Base-by-base conservation (phyloP, 2,797 vertebrate genomes). In the Tangara arthus region DNA sequence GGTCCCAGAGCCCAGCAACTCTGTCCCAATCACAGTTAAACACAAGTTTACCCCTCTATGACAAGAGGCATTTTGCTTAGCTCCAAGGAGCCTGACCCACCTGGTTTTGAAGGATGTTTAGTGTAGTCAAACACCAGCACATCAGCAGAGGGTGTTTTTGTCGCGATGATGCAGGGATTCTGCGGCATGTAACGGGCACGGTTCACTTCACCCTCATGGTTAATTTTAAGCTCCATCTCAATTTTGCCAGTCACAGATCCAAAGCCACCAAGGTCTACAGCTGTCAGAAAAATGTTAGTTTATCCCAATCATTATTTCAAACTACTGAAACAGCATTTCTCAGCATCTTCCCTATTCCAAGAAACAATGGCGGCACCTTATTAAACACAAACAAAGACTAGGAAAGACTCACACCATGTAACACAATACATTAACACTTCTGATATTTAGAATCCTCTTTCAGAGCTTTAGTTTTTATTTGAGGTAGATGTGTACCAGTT, bases 161-260 rank as follows among this genome's bases (percentile, higher is more conserved):
- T 99, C 52, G 98, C 99, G 6, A 99, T 99, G 96, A 99, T 98
- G 92, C 98, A 98, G 94, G 98, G 98, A 87, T 99, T 99, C 97
- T 99, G 99, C 0, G 98, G 99, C 99, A 99, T 99, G 95, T 99
- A 99, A 53, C 98, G 98, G 41, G 99, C 99, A 82, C 98, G 97
- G 96, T 99, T 99, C 78, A 99, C 99, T 96, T 99, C 99, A 85
- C 99, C 99, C 94, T 99, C 99, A 1, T 99, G 99, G 96, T 99
- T 99, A 87, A 99, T 99, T 97, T 99, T 99, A 94, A 99, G 98
- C 97, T 99, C 99, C 0, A 98, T 99, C 97, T 99, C 99, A 20
- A 99, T 99, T 97, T 98, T 99, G 50, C 98, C 99, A 79, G 98
- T 99, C 61, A 99, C 99, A 27, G 99, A 99, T 83, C 99, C 99